Conservation (phyloP, 35 echinoderm and acorn worm species). For the Chiridota heheva region DNA sequence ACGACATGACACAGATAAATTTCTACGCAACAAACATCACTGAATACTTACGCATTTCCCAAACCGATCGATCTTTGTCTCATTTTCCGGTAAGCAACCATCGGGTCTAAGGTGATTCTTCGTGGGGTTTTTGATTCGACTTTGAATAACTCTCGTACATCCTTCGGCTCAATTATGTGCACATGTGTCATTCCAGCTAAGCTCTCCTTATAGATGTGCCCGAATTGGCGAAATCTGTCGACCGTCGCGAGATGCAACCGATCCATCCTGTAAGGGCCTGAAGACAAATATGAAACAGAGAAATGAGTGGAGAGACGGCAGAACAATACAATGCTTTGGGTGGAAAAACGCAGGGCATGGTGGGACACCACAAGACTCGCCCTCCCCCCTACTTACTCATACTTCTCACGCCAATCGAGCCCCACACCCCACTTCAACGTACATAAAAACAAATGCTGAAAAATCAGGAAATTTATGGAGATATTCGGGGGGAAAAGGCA, state of each 20-base stretch:
- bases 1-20: neutral
- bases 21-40: neutral
- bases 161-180: conserved; percentile 83
- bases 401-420: too few species aligned
- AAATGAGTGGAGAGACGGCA: neutral
- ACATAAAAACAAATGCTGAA: too few species aligned
- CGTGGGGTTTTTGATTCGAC: conserved; percentile 65
- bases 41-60: conserved; percentile 78
- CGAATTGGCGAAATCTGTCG: conserved; percentile 89
- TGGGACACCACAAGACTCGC: too few species aligned
- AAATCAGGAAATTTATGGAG: too few species aligned
- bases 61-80: conserved; percentile 76
- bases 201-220: conserved; percentile 86
- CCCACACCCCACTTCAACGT: too few species aligned
- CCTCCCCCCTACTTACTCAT: too few species aligned
- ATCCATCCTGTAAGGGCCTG: conserved; percentile 81
- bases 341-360: too few species aligned
- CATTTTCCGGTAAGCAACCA: conserved; percentile 66
- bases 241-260: conserved; percentile 84
- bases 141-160: conserved; percentile 77
- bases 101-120: conserved; percentile 72
- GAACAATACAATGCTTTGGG: neutral
- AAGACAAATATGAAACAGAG: neutral
- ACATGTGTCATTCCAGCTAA: conserved; percentile 70
- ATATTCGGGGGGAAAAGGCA: too few species aligned